phyloP scores from a whole-genome alignment of 1,140 invertebrate species.

The Diprion similis region DNA sequence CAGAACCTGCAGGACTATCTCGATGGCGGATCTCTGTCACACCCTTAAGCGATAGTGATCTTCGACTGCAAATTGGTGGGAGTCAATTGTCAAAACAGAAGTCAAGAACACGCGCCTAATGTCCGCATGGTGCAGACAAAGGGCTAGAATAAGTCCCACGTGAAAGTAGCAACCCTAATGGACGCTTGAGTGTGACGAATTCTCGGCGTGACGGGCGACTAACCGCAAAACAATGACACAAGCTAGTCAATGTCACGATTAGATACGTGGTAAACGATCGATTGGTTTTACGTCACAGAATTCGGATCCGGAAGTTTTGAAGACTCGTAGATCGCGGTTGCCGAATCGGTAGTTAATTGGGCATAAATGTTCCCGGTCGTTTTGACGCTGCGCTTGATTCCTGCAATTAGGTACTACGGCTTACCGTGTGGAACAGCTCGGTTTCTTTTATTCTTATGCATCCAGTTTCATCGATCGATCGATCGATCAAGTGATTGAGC shows the following conservation, averaged over 20 bases:
- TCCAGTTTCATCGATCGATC: neutral
- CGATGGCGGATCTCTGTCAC: neutral
- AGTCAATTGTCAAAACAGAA: constrained; percentile 1
- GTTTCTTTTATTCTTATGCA: neutral
- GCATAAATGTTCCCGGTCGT: neutral
- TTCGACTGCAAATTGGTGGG: neutral
- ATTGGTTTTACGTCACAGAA: no score
- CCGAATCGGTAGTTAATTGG: neutral
- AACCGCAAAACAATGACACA: neutral
- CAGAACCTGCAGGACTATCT: neutral
- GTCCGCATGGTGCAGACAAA: neutral
- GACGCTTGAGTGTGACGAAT: neutral
- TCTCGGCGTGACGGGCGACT: neutral
- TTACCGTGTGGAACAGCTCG: neutral
- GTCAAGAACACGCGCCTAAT: neutral
- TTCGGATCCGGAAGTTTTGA: no score
- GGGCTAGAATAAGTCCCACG: neutral
- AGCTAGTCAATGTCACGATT: no score
- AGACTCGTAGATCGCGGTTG: neutral
- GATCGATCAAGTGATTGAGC: neutral
- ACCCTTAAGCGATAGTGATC: neutral
- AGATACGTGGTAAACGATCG: no score
- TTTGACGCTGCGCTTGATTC: neutral
- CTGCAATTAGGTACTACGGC: neutral
- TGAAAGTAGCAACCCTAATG: neutral